phyloP scores from a whole-genome alignment of 2,113 vertebrate genomes.

The Hiodon tergisus region DNA sequence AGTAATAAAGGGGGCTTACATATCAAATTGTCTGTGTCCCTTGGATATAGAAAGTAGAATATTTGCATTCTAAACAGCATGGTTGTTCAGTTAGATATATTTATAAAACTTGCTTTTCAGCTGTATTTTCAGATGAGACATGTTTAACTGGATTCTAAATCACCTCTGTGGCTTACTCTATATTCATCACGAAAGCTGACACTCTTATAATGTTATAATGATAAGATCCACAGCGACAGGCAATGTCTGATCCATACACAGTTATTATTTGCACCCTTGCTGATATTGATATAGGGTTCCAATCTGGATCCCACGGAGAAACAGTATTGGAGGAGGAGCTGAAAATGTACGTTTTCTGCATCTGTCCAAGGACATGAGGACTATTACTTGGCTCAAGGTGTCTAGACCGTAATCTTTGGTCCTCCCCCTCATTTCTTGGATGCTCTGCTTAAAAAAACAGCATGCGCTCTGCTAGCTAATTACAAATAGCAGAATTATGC shows the following conservation, averaged over 20 bases:
- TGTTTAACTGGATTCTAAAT: conserved; percentile 28
- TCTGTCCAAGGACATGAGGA: no score
- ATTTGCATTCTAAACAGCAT: conserved; percentile 21
- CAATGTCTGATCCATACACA: neutral
- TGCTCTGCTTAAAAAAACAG: no score
- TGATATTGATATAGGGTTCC: no score
- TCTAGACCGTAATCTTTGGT: no score
- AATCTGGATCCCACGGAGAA: no score
- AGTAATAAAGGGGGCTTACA: neutral
- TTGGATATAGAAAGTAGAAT: neutral
- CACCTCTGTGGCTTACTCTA: conserved; percentile 14
- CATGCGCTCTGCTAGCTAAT: no score
- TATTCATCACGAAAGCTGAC: conserved; percentile 1
- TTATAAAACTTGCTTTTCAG: conserved; percentile 13
- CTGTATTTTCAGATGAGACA: conserved; percentile 12
- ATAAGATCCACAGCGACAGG: neutral
- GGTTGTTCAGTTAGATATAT: conserved; percentile 20
- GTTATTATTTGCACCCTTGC: neutral
- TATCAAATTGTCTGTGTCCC: neutral
- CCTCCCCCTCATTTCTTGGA: no score
- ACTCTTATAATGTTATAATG: conserved; percentile 4
- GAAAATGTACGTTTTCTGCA: no score
- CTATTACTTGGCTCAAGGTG: no score
- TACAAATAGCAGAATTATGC: no score
- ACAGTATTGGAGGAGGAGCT: no score